Conservation (phyloP, 2,888 invertebrate genomes). For the Allygus modestus region DNA sequence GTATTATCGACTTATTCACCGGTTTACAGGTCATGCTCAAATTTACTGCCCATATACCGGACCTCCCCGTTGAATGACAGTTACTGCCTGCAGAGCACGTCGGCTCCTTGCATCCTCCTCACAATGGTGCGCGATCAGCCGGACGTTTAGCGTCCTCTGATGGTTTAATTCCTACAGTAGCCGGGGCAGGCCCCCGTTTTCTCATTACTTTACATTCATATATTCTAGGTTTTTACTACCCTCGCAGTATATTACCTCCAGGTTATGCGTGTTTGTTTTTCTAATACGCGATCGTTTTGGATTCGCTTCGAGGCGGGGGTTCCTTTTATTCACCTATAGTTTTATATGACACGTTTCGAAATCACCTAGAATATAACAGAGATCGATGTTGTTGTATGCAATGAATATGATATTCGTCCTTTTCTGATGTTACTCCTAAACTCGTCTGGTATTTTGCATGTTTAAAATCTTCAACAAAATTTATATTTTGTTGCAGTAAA, state of each 20-base stretch:
- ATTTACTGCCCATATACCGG: slow-evolving; percentile 54
- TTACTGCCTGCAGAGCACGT: slow-evolving; percentile 34
- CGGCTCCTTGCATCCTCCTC: slow-evolving; percentile 42
- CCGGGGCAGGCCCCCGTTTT: slow-evolving; percentile 6
- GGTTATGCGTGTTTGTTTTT: slow-evolving; percentile 11
- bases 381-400: no score
- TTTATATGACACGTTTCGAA: no score
- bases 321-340: no score
- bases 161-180: slow-evolving; percentile 58
- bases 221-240: slow-evolving; percentile 37
- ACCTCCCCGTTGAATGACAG: slow-evolving; percentile 55
- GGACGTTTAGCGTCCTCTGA: slow-evolving; percentile 49
- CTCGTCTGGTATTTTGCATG: no score
- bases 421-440: no score
- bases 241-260: background rate
- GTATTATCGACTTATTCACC: slow-evolving; percentile 42
- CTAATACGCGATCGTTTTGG: no score
- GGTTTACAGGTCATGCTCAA: slow-evolving; percentile 49
- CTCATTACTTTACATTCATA: slow-evolving; percentile 43
- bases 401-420: no score
- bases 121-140: slow-evolving; percentile 48
- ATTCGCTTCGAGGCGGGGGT: no score
- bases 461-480: no score
- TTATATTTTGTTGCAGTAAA: no score
- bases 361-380: no score